Base-by-base conservation (phyloP, 1,140 invertebrate species). In the Ceratina japonica region DNA sequence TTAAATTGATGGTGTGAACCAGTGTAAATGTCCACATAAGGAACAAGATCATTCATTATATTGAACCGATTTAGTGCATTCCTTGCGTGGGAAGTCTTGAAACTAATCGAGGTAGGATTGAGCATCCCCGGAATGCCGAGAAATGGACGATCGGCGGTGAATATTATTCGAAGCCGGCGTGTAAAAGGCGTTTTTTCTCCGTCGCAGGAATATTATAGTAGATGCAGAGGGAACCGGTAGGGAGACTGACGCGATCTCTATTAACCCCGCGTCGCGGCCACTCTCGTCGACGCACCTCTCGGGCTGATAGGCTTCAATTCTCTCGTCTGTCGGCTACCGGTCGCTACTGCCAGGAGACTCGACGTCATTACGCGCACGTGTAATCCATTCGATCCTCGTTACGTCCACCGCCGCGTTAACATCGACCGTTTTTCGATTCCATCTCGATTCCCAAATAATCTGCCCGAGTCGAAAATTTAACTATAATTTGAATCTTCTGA, bases 161-260 rank as follows among this genome's bases (percentile, higher is more conserved):
- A 78, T 78, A 72, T 78, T 72, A 44, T 16, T 24, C 16, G 65
- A 4, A 4, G 3, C 13, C n/a, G 18, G 44, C 56, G 20, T 20
- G n/a, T 52, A 63, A 63, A 71, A 56, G n/a, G 7, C 16, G 22
- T 37, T 61, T 77, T 77, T 70, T 18, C 66, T 15, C 49, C 37
- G 62, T 13, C 56, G 58, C 52, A 27, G 74, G 58, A 44, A 81
- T 81, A 85, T 85, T 84, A 74, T 75, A 81, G 54, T 56, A 56
- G 61, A 81, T 85, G 82, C 81, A 84, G 79, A 83, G 65, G 37
- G 37, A 44, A 44, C 37, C 37, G 77, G 82, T 2, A 54, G 70
- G 74, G 73, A 74, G 86, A 89, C 85, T 87, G 89, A 90, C 87
- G 88, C 88, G 89, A 89, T 90, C 90, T 89, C 89, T 87, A 90